phyloP scores from a whole-genome alignment of 2,113 vertebrate genomes.

The Pavo muticus region DNA sequence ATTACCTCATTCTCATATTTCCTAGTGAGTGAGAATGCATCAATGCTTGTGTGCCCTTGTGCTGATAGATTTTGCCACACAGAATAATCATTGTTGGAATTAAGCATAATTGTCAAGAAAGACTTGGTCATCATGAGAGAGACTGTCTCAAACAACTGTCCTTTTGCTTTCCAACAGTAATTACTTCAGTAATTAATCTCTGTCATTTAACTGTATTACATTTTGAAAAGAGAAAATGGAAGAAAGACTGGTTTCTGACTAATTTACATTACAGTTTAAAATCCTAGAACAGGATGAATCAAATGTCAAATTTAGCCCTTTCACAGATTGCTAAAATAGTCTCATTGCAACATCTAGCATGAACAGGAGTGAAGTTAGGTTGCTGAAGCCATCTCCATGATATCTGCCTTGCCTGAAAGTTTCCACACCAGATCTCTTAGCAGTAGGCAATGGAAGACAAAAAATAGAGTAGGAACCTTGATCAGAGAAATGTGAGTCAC shows the following conservation, averaged over 20 bases:
- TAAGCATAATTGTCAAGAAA: slow-evolving; percentile 81
- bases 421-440: neutral
- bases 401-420: neutral
- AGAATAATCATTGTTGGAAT: slow-evolving; percentile 78
- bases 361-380: neutral
- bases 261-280: slow-evolving; percentile 85
- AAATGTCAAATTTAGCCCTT: slow-evolving; percentile 79
- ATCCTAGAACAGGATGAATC: slow-evolving; percentile 78
- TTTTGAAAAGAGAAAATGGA: slow-evolving; percentile 86
- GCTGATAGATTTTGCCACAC: slow-evolving; percentile 71
- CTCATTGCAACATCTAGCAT: neutral
- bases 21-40: slow-evolving; percentile 53
- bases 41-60: slow-evolving; percentile 69
- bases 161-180: slow-evolving; percentile 83
- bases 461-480: neutral
- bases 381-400: slow-evolving; percentile 7
- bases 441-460: slow-evolving; percentile 1
- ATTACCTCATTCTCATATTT: slow-evolving; percentile 67
- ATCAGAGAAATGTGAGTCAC: neutral
- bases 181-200: slow-evolving; percentile 87
- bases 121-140: slow-evolving; percentile 81
- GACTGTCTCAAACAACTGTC: slow-evolving; percentile 77
- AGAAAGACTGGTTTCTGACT: slow-evolving; percentile 82
- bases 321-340: slow-evolving; percentile 55
- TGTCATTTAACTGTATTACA: slow-evolving; percentile 86